A percentile compares a stretch with the other conserved stretches of the same genome.
Conservation (phyloP, 2,888 invertebrate genomes). For the Drosophila nr. medialis region DNA sequence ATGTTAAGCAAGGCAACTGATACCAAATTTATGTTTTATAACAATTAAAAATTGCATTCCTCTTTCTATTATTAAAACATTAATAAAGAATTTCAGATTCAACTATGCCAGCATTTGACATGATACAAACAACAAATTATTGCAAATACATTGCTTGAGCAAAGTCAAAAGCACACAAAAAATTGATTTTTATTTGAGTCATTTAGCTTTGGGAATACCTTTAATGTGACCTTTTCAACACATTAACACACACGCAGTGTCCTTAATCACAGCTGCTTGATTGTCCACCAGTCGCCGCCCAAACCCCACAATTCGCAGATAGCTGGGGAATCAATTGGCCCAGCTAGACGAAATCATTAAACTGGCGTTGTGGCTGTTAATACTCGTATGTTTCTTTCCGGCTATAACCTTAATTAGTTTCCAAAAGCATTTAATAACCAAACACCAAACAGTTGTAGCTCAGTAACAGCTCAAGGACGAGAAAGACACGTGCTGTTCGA, state of each 20-base stretch:
- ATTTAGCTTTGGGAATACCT: conserved; percentile 15
- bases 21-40: not conserved
- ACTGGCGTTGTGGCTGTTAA: conserved; percentile 32
- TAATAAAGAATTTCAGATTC: not conserved
- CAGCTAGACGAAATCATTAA: conserved; percentile 41
- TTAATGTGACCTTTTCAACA: conserved; percentile 31
- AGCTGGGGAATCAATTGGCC: conserved; percentile 41
- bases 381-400: conserved; percentile 29
- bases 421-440: conserved; percentile 72
- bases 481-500: conserved; percentile 51
- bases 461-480: conserved; percentile 53
- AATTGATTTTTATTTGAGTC: not conserved
- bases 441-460: conserved; percentile 25
- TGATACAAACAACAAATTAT: not conserved
- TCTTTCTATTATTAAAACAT: not conserved
- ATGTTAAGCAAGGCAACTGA: not conserved
- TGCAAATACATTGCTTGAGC: not conserved
- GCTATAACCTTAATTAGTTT: conserved; percentile 72
- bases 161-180: not conserved
- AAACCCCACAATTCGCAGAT: not conserved
- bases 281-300: conserved; percentile 1
- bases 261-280: conserved; percentile 64
- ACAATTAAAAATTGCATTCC: not conserved
- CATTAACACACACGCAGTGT: conserved; percentile 25
- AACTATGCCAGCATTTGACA: no score